These are phyloP conservation scores for Xenopus borealis DNA, from an alignment of 2,113 vertebrate species.

Conservation along the genomic window DNA sequence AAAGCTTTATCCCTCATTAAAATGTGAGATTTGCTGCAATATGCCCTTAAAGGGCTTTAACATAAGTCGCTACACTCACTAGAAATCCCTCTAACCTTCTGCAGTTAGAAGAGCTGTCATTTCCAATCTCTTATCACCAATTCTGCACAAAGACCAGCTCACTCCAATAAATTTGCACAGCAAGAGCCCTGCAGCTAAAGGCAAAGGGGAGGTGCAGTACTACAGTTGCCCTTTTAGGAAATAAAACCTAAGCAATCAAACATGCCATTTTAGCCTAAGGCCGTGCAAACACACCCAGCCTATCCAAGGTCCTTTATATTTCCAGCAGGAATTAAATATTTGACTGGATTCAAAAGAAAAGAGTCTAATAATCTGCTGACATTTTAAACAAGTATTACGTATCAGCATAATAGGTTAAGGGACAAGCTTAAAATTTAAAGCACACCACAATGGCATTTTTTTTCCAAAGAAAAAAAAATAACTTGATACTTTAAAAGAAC, in stretches of 20 bases:
- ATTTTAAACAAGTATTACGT: slow-evolving; percentile 3
- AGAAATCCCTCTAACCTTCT: slow-evolving; percentile 55
- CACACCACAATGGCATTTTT: not conserved
- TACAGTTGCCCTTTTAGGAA: slow-evolving; percentile 30
- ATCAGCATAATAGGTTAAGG: not conserved
- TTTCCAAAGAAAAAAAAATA: no score
- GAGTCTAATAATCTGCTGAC: slow-evolving; percentile 9
- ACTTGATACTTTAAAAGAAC: no score
- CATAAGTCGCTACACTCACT: not conserved
- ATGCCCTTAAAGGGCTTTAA: no score
- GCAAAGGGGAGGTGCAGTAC: not conserved
- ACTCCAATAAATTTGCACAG: slow-evolving; percentile 9
- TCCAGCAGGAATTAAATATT: slow-evolving; percentile 10
- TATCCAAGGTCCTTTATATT: slow-evolving; percentile 7
- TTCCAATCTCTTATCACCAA: slow-evolving; percentile 55
- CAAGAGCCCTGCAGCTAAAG: slow-evolving; percentile 27
- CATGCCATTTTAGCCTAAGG: slow-evolving; percentile 20
- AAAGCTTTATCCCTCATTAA: no score
- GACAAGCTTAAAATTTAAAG: not conserved
- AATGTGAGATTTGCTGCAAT: no score
- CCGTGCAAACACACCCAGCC: slow-evolving; percentile 23
- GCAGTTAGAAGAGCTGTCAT: slow-evolving; percentile 57
- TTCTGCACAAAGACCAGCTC: slow-evolving; percentile 47
- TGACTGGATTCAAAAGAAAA: slow-evolving; percentile 7
- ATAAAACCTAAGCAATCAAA: slow-evolving; percentile 18